A percentile compares a stretch with the other conserved stretches of the same genome.
Evolutionary conservation across 92 coral and sea anemone genomes (phyloP).

Genomic region (Parazoanthus darwini): DNA sequence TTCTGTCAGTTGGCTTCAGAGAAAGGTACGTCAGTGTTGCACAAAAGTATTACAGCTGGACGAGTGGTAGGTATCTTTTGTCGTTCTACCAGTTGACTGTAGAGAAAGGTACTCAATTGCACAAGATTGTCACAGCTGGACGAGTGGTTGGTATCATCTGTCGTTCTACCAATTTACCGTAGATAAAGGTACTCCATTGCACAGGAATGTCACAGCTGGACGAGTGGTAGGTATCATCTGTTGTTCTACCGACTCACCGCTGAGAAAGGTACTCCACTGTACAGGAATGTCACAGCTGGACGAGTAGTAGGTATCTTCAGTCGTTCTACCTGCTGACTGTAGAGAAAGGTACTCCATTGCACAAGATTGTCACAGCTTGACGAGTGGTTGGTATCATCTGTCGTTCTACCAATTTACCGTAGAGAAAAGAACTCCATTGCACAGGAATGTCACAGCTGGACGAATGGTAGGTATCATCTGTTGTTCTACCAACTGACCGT

Average conservation of each 20-base stretch:
- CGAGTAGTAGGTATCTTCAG: not conserved
- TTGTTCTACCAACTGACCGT: slow-evolving; percentile 74
- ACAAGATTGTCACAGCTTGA: slow-evolving; percentile 57
- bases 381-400: slow-evolving; percentile 49
- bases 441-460: no score
- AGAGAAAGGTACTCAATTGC: slow-evolving; percentile 73
- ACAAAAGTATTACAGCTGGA: no score
- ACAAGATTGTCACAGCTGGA: slow-evolving; percentile 59
- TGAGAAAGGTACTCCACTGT: no score
- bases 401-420: not conserved
- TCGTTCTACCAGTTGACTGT: slow-evolving; percentile 75
- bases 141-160: slow-evolving; percentile 48
- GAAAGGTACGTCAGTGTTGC: no score
- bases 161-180: no score
- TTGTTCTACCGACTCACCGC: no score
- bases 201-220: no score
- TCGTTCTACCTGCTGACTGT: slow-evolving; percentile 76
- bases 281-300: no score
- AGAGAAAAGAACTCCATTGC: no score
- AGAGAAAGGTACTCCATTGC: slow-evolving; percentile 74
- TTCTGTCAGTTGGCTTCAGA: no score
- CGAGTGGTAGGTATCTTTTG: not conserved
- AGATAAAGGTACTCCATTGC: no score
- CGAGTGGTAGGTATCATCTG: no score
- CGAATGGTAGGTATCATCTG: not conserved